These are phyloP conservation scores for Diabrotica virgifera DNA, from an alignment of 1,140 invertebrate genomes.

Conservation along the genomic window DNA sequence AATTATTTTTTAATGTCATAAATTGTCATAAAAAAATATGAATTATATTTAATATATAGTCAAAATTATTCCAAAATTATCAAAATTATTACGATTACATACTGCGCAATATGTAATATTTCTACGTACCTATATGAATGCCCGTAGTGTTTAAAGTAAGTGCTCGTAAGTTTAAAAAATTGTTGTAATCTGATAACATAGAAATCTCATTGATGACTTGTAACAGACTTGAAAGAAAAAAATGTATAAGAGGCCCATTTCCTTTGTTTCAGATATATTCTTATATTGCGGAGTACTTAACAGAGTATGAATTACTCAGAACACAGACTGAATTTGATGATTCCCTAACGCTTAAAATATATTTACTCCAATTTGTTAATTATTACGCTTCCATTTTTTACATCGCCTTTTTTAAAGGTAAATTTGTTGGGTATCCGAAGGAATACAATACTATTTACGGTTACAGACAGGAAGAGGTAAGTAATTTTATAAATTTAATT, in stretches of 20 bases:
- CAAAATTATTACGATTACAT: too few species aligned
- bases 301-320: conserved; percentile 88
- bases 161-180: too few species aligned
- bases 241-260: conserved; percentile 11
- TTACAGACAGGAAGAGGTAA: conserved; percentile 80
- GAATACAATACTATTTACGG: conserved; percentile 73
- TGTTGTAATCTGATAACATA: too few species aligned
- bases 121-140: too few species aligned
- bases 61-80: too few species aligned
- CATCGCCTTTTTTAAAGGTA: conserved; percentile 97
- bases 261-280: conserved; percentile 71
- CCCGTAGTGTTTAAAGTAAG: too few species aligned
- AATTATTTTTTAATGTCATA: too few species aligned
- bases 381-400: conserved; percentile 99
- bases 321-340: conserved; percentile 99
- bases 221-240: too few species aligned
- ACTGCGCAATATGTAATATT: too few species aligned
- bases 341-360: conserved; percentile 94
- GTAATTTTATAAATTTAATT: conserved; percentile 3
- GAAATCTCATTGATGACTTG: too few species aligned
- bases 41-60: too few species aligned
- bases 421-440: conserved; percentile 81
- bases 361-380: conserved; percentile 96
- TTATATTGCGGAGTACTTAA: conserved; percentile 85
- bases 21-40: too few species aligned